A percentile compares a stretch with the other conserved stretches of the same genome.
Evolutionary conservation across 2,797 vertebrate species (phyloP).

Genomic region (Enteromius mattozi): DNA sequence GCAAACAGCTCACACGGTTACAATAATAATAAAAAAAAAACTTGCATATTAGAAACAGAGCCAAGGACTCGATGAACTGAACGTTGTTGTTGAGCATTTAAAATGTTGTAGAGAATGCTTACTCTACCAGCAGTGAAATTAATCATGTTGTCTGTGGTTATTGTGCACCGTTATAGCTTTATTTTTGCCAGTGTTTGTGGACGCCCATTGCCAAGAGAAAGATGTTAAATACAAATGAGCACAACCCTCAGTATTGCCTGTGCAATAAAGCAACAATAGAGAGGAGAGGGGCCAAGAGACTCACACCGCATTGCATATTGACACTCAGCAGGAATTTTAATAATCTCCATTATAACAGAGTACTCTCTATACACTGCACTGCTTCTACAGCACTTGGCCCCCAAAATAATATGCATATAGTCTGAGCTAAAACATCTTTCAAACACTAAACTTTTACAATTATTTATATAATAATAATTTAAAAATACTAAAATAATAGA

Average conservation of each 20-base stretch:
- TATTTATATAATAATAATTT: neutral
- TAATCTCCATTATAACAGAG: slow-evolving; percentile 22
- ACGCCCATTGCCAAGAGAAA: slow-evolving; percentile 21
- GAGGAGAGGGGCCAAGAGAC: slow-evolving; percentile 34
- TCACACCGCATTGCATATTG: slow-evolving; percentile 31
- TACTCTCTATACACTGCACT: neutral
- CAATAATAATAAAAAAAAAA: slow-evolving; percentile 2
- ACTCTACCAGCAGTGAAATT: slow-evolving; percentile 2
- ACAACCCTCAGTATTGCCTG: slow-evolving; percentile 11
- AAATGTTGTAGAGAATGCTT: slow-evolving; percentile 23
- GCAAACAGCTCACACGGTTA: neutral
- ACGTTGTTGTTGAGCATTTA: slow-evolving; percentile 29
- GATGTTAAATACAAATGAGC: slow-evolving; percentile 41
- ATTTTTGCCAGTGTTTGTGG: slow-evolving; percentile 25
- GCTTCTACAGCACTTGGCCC: neutral
- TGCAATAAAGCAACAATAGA: slow-evolving; percentile 40
- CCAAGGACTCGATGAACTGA: slow-evolving; percentile 5
- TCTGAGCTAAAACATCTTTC: neutral
- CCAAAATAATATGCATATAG: neutral
- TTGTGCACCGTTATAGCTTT: slow-evolving; percentile 14
- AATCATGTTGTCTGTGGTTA: slow-evolving; percentile 22
- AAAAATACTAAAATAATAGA: neutral
- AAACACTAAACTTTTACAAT: neutral
- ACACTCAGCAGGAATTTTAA: slow-evolving; percentile 44
- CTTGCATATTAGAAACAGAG: neutral